These are phyloP conservation scores for Bufo gargarizans DNA, from an alignment of 2,113 vertebrate genomes.

Conservation along the genomic window DNA sequence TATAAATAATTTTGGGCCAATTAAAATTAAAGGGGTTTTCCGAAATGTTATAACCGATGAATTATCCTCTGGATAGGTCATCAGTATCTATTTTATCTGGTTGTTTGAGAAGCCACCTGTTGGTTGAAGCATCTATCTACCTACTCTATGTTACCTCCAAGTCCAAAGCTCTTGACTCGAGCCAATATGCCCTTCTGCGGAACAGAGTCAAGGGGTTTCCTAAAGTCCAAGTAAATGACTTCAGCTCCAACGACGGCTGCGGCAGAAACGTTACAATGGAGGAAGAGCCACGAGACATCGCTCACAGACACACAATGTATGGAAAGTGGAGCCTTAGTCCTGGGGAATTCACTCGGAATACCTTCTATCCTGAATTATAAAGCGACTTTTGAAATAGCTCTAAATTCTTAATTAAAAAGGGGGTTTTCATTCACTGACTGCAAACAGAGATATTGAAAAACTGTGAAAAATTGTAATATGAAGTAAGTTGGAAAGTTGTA, in stretches of 20 bases:
- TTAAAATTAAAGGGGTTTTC: neutral
- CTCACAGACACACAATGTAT: neutral
- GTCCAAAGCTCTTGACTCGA: slow-evolving; percentile 16
- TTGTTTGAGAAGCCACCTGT: too few species aligned
- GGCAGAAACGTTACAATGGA: slow-evolving; percentile 3
- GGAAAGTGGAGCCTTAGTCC: neutral
- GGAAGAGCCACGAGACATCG: neutral
- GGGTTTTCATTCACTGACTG: too few species aligned
- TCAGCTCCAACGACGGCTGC: slow-evolving; percentile 18
- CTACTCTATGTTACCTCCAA: slow-evolving; percentile 41
- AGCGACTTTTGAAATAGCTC: too few species aligned
- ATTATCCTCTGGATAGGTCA: too few species aligned
- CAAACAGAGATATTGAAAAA: too few species aligned
- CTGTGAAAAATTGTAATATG: too few species aligned
- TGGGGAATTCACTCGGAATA: too few species aligned
- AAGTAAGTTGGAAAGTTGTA: too few species aligned
- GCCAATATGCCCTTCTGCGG: slow-evolving; percentile 6
- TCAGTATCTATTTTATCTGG: too few species aligned
- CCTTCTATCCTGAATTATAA: too few species aligned
- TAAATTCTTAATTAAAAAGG: too few species aligned
- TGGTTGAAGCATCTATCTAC: neutral
- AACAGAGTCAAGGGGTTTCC: slow-evolving; percentile 22
- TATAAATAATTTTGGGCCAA: neutral
- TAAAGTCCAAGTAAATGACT: slow-evolving; percentile 28
- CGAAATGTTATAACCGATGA: too few species aligned